Base-by-base conservation (phyloP, 2,797 vertebrate species). In the Cercopithecus petaurista region DNA sequence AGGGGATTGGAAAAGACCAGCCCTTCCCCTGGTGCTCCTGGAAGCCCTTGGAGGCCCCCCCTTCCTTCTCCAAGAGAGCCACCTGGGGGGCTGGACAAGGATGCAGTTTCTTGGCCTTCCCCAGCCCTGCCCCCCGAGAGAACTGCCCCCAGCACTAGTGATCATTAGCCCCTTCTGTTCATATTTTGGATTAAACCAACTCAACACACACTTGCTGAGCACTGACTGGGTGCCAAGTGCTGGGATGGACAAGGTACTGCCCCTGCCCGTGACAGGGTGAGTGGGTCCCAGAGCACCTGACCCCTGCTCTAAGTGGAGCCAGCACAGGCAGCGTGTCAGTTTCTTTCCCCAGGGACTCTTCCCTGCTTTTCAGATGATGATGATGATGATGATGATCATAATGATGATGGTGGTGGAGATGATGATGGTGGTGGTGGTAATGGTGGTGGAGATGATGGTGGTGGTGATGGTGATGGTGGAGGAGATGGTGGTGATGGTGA, bases 391-490 rank as follows among this genome's bases (percentile, higher is more conserved):
- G 1, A 21, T 7, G 52, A 36, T 36, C 36, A 36, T 36, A 36
- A 36, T 36, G 36, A 36, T 36, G 36, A 36, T 36, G 36, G 2
- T 57, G 55, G 1, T 57, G 22, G 0, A 24, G 3, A 0, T 55
- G 52, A 0, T 50, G 48, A 0, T 50, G 50, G 1, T 52, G 50
- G 0, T 21, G 50, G 1, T 52, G 50, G 0, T 50, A 3, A 1
- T 57, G 22, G 1, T 57, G 55, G 0, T 57, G 22, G 0, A 24
- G 22, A 0, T 24, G 22, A 0, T 55, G 55, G 0, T 24, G 21
- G 0, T 55, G 52, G 0, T 55, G 19, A 0, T 55, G 19, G 0
- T 22, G 1, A 0, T 55, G 21, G 0, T 57, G 8, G 1, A 24
- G 8, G 3, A 24, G 21, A 0, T 24, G 21, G 1, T 22, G 7